Evolutionary conservation across 1,140 invertebrate genomes (phyloP).

Genomic region (Solenopsis fugax): DNA sequence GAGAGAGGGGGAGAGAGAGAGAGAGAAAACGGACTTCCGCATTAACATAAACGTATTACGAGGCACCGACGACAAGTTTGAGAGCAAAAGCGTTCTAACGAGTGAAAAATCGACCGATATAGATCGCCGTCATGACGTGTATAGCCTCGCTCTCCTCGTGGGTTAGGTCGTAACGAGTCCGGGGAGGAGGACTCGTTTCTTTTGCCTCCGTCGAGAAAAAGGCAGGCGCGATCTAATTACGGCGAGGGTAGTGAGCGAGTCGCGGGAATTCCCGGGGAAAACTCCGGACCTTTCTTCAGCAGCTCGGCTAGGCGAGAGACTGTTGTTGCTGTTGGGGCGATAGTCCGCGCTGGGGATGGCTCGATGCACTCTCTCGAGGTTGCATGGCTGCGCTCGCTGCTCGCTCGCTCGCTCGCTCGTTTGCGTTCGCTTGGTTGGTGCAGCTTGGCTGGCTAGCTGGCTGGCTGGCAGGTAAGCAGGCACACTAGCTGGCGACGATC

Average conservation of each 20-base stretch:
- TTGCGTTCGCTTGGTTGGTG: too few species aligned
- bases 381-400: neutral
- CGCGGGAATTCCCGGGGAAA: conserved; percentile 53
- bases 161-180: conserved; percentile 45
- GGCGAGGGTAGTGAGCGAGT: conserved; percentile 36
- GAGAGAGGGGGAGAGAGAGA: neutral
- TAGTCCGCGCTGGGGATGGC: conserved; percentile 39
- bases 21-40: conserved; percentile 27
- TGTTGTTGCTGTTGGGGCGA: conserved; percentile 43
- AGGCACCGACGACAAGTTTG: conserved; percentile 34
- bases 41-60: conserved; percentile 61
- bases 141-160: conserved; percentile 28
- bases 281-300: conserved; percentile 53
- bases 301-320: conserved; percentile 32
- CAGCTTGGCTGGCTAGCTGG: neutral
- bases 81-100: conserved; percentile 40
- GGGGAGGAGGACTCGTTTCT: conserved; percentile 21
- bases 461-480: neutral
- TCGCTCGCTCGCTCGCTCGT: neutral
- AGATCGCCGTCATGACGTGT: conserved; percentile 33
- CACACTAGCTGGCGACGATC: conserved; percentile 46
- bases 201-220: conserved; percentile 52
- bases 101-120: conserved; percentile 59
- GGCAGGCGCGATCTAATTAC: conserved; percentile 58
- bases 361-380: conserved; percentile 39